These are phyloP conservation scores for Polymixis lichenea DNA, from an alignment of 2,888 invertebrate genomes.

Conservation along the genomic window DNA sequence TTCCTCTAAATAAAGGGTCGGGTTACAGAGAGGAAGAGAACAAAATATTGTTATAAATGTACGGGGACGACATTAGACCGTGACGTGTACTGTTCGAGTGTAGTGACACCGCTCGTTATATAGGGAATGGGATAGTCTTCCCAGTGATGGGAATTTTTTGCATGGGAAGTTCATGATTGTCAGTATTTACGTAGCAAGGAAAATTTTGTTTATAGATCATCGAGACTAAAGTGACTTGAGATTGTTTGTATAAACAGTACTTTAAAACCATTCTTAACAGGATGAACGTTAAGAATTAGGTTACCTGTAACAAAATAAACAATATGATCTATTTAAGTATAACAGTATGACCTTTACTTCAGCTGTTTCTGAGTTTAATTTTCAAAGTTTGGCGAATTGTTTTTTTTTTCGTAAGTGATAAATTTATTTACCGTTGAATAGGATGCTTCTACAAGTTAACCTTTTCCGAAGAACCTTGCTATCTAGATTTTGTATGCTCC, in stretches of 20 bases:
- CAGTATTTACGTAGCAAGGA: too few species aligned
- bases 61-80: slow-evolving; percentile 73
- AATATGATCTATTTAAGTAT: not conserved
- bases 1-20: slow-evolving; percentile 77
- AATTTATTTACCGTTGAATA: not conserved
- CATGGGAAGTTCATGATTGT: not conserved
- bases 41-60: slow-evolving; percentile 82
- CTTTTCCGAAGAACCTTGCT: not conserved
- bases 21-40: slow-evolving; percentile 74
- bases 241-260: too few species aligned
- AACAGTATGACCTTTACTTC: not conserved
- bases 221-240: too few species aligned
- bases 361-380: not conserved
- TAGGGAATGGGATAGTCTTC: slow-evolving; percentile 22
- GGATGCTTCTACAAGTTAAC: too few species aligned
- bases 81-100: slow-evolving; percentile 66
- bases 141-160: slow-evolving; percentile 5
- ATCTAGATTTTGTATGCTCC: not conserved
- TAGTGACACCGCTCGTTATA: slow-evolving; percentile 57
- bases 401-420: not conserved
- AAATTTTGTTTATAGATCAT: too few species aligned
- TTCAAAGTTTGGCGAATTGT: not conserved
- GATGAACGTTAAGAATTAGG: not conserved
- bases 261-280: not conserved
- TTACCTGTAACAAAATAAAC: slow-evolving; percentile 4